A percentile compares a stretch with the other conserved stretches of the same genome.
These are phyloP conservation scores for Eulemur albifrons DNA, from an alignment of 2,797 vertebrate species.

Conservation along the genomic window DNA sequence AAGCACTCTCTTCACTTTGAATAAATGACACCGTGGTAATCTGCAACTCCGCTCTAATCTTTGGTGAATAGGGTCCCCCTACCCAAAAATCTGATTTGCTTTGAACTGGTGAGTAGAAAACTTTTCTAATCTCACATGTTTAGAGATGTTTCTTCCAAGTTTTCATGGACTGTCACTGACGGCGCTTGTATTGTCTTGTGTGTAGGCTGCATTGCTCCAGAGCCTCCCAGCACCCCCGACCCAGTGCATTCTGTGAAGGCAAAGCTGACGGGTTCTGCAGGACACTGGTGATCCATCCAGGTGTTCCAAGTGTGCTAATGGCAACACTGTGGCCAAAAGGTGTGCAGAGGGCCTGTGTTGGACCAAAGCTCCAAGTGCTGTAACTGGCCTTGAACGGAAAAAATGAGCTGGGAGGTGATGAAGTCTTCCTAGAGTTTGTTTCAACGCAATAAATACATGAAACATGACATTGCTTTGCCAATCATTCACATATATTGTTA, in stretches of 20 bases:
- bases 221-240: not conserved
- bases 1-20: not conserved
- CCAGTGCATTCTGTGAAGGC: conserved; percentile 12
- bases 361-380: conserved; percentile 42
- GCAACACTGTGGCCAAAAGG: not conserved
- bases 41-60: not conserved
- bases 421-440: not conserved
- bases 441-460: not conserved
- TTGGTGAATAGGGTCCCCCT: not conserved
- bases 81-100: not conserved
- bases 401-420: not conserved
- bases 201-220: not conserved
- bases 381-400: not conserved
- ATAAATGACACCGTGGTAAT: not conserved
- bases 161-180: not conserved
- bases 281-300: conserved; percentile 22
- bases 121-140: not conserved
- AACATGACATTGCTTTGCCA: not conserved
- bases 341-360: conserved; percentile 47
- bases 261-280: conserved; percentile 17
- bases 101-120: not conserved
- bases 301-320: conserved; percentile 43
- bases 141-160: not conserved
- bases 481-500: not conserved
- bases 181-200: not conserved